Evolutionary conservation across 2,797 vertebrate genomes (phyloP).

Genomic region (Hyperoplus immaculatus): DNA sequence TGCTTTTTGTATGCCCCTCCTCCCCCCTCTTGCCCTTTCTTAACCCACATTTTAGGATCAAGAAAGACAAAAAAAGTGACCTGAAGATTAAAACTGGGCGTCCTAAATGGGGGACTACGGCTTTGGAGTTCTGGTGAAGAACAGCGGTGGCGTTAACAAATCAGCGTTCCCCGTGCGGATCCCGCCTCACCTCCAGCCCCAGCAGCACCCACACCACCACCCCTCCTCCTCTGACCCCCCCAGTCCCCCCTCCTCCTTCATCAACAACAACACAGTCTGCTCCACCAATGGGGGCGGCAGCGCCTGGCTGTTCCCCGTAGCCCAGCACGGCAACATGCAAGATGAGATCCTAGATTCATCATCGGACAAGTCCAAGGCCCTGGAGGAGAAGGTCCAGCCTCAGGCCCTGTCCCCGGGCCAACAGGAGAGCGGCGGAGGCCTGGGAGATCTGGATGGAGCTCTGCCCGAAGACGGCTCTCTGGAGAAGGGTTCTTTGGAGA

Average conservation of each 20-base stretch:
- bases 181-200: slow-evolving; percentile 98
- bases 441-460: slow-evolving; percentile 92
- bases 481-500: slow-evolving; percentile 92
- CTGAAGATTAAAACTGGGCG: slow-evolving; percentile 78
- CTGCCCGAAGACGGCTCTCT: slow-evolving; percentile 92
- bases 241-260: slow-evolving; percentile 96
- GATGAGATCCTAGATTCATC: slow-evolving; percentile 97
- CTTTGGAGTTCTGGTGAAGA: slow-evolving; percentile 99
- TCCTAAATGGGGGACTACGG: slow-evolving; percentile 99
- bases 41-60: slow-evolving; percentile 66
- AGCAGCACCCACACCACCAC: slow-evolving; percentile 92
- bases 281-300: slow-evolving; percentile 96
- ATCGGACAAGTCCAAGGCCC: slow-evolving; percentile 92
- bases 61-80: slow-evolving; percentile 77
- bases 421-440: slow-evolving; percentile 91
- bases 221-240: slow-evolving; percentile 86
- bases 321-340: slow-evolving; percentile 97
- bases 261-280: slow-evolving; percentile 88
- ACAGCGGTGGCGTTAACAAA: slow-evolving; percentile 95
- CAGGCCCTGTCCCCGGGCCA: slow-evolving; percentile 91
- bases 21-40: background rate
- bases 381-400: slow-evolving; percentile 77
- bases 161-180: slow-evolving; percentile 98
- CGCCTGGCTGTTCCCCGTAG: slow-evolving; percentile 98
- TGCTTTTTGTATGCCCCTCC: slow-evolving; percentile 30